Conservation (phyloP, 2,797 vertebrate genomes). For the Phoxinus dragarum region DNA sequence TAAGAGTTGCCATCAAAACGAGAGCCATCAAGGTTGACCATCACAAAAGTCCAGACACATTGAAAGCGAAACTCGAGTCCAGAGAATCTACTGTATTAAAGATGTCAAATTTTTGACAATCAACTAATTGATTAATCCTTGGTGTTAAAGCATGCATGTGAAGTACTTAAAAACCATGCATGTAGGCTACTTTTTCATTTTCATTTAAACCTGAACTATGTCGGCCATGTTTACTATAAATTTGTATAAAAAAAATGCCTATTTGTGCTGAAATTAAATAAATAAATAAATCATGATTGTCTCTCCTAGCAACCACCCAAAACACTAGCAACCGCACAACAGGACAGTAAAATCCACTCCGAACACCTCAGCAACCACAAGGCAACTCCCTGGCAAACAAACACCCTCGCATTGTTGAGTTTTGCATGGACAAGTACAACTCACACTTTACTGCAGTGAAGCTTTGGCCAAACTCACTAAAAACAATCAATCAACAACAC, state of each 20-base stretch:
- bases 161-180: not conserved
- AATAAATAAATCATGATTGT: not conserved
- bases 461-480: not conserved
- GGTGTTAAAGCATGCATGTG: not conserved
- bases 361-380: slow-evolving; percentile 2
- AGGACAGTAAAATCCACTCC: not conserved
- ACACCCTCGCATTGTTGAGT: not conserved
- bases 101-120: not conserved
- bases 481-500: not conserved
- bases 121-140: not conserved
- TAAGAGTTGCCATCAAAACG: not conserved
- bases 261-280: not conserved
- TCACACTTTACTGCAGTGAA: not conserved
- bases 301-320: not conserved
- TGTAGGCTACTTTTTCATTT: not conserved
- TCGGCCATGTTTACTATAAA: not conserved
- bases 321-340: not conserved
- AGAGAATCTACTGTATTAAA: not conserved
- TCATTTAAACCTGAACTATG: not conserved
- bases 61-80: not conserved
- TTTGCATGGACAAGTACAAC: not conserved
- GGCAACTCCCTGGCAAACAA: slow-evolving; percentile 9
- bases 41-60: not conserved
- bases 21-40: not conserved
- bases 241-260: not conserved